phyloP scores from a whole-genome alignment of 2,113 vertebrate species.

The Ciconia stormi region DNA sequence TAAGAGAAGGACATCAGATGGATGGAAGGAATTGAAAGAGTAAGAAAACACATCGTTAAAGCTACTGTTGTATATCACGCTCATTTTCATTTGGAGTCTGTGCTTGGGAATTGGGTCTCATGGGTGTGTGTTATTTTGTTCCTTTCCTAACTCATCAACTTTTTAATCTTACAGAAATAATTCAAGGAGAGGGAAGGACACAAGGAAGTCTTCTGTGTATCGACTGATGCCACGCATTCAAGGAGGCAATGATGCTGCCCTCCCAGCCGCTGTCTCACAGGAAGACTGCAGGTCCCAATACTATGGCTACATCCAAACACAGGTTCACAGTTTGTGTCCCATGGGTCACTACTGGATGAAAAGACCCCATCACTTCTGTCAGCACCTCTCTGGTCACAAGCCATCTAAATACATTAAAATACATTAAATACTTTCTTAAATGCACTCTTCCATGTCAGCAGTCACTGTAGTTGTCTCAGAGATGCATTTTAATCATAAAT shows the following conservation, averaged over 20 bases:
- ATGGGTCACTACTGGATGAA: background rate
- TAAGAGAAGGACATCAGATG: background rate
- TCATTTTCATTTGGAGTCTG: background rate
- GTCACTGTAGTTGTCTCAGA: background rate
- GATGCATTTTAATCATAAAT: background rate
- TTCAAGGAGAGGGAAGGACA: background rate
- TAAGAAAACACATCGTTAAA: background rate
- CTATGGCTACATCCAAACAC: background rate
- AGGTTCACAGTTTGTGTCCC: background rate
- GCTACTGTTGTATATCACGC: background rate
- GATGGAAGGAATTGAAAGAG: background rate
- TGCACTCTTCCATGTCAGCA: background rate
- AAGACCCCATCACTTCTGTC: background rate
- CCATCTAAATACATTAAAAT: background rate
- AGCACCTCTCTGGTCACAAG: background rate
- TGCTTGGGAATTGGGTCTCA: background rate
- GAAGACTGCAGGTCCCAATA: background rate
- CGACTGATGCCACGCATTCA: fast-evolving
- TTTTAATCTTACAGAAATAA: background rate
- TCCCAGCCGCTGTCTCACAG: background rate
- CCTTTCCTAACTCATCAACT: background rate
- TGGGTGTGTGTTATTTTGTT: background rate
- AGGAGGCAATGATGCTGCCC: background rate
- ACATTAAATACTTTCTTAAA: background rate
- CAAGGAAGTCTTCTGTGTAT: background rate